These are phyloP conservation scores for Micrasema minimum DNA, from an alignment of 1,140 invertebrate genomes.

Conservation along the genomic window DNA sequence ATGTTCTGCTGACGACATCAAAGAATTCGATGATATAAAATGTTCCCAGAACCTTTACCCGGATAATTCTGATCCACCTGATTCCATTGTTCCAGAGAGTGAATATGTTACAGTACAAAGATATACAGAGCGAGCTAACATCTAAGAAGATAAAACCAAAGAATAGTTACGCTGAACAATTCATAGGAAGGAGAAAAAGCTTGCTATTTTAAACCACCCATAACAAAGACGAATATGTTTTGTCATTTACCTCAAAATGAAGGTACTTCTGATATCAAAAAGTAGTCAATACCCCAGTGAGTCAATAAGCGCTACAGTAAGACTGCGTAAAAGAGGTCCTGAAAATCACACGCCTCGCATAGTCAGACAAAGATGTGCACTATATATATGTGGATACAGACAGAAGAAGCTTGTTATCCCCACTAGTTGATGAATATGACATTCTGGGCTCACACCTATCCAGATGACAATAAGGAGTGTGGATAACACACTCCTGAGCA, in stretches of 20 bases:
- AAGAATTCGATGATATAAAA: not conserved
- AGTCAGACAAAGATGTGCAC: slow-evolving; percentile 90
- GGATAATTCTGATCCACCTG: not conserved
- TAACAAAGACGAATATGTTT: slow-evolving; percentile 74
- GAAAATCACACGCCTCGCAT: slow-evolving; percentile 83
- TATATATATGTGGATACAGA: slow-evolving; percentile 89
- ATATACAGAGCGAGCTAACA: not conserved
- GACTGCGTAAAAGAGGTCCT: slow-evolving; percentile 67
- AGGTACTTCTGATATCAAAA: slow-evolving; percentile 69
- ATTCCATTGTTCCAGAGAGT: no score
- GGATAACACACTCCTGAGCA: slow-evolving; percentile 64
- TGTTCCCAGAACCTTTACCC: not conserved
- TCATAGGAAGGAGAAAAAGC: slow-evolving; percentile 72
- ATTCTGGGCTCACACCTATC: slow-evolving; percentile 96
- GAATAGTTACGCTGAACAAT: slow-evolving; percentile 53
- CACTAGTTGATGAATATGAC: slow-evolving; percentile 98
- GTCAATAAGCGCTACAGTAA: slow-evolving; percentile 55
- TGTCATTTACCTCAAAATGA: slow-evolving; percentile 72
- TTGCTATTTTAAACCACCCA: slow-evolving; percentile 80
- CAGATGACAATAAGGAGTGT: slow-evolving; percentile 95
- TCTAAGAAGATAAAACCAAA: not conserved
- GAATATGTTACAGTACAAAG: no score
- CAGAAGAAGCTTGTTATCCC: slow-evolving; percentile 95
- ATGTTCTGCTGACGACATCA: not conserved
- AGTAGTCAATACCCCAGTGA: slow-evolving; percentile 56